Percentiles rank a stretch among this genome's conserved stretches.
Evolutionary conservation across 2,888 invertebrate species (phyloP).

Genomic region (Syrista parreyssii): DNA sequence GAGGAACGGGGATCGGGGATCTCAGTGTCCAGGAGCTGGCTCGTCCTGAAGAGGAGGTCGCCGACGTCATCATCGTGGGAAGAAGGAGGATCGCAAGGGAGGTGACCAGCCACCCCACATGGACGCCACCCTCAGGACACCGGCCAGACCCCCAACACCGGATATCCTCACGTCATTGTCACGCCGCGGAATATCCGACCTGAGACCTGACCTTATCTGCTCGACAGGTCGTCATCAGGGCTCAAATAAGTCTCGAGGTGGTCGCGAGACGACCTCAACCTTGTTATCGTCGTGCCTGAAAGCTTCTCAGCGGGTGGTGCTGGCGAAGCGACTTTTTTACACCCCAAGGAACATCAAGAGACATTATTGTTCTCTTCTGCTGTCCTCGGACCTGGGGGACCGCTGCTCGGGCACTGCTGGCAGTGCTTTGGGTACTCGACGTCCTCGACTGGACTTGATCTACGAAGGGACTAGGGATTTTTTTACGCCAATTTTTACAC

Average conservation of each 20-base stretch:
- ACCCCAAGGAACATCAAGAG: not conserved
- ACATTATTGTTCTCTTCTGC: not conserved
- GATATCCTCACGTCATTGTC: slow-evolving; percentile 50
- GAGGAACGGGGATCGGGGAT: slow-evolving; percentile 28
- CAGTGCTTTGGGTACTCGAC: slow-evolving; percentile 10
- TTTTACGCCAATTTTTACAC: slow-evolving; percentile 39
- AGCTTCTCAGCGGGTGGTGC: slow-evolving; percentile 15
- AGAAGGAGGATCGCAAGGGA: slow-evolving; percentile 35
- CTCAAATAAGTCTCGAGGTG: slow-evolving; percentile 5
- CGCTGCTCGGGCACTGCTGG: slow-evolving; percentile 16
- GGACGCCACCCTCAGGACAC: slow-evolving; percentile 60
- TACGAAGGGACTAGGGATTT: slow-evolving; percentile 21
- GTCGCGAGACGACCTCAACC: slow-evolving; percentile 14
- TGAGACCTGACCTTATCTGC: slow-evolving; percentile 32
- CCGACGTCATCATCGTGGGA: slow-evolving; percentile 48
- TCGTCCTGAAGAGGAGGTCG: slow-evolving; percentile 45
- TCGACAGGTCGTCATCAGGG: slow-evolving; percentile 1
- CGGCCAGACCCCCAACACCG: slow-evolving; percentile 53
- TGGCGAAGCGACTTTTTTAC: not conserved
- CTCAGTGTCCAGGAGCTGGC: slow-evolving; percentile 46
- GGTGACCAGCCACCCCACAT: slow-evolving; percentile 64
- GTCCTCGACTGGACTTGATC: not conserved
- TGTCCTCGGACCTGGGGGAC: not conserved
- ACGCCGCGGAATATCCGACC: slow-evolving; percentile 55
- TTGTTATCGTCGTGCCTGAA: slow-evolving; percentile 29